A percentile compares a stretch with the other conserved stretches of the same genome.
Conservation (phyloP, 2,888 invertebrate species). For the Aethes cnicana region DNA sequence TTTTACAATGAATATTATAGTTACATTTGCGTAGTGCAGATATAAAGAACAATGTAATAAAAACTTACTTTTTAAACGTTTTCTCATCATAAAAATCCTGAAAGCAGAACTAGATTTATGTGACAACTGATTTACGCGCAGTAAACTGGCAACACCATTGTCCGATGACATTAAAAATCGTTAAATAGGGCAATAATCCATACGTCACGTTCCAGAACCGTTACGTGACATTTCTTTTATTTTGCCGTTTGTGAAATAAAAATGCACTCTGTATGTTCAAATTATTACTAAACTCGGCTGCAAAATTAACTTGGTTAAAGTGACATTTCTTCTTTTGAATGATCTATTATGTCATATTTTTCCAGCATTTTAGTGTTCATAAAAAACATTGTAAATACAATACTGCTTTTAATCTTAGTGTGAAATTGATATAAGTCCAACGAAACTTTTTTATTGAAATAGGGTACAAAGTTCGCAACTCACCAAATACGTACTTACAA, state of each 20-base stretch:
- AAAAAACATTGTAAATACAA: conserved; percentile 50
- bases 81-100: conserved; percentile 57
- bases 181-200: conserved; percentile 72
- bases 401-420: conserved; percentile 20
- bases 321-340: conserved; percentile 42
- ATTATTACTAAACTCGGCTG: neutral
- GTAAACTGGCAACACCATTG: conserved; percentile 70
- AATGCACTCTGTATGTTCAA: neutral
- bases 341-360: conserved; percentile 50
- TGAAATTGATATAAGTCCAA: conserved; percentile 27
- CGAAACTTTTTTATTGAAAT: too few species aligned
- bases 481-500: too few species aligned
- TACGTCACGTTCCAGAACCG: conserved; percentile 66
- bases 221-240: conserved; percentile 43
- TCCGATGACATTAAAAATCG: conserved; percentile 63
- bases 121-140: conserved; percentile 65
- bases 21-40: too few species aligned
- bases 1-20: too few species aligned
- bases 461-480: too few species aligned
- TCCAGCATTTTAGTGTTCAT: conserved; percentile 34
- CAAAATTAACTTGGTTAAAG: conserved; percentile 13
- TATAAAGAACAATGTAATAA: neutral
- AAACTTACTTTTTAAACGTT: conserved; percentile 38
- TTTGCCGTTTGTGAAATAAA: conserved; percentile 12
- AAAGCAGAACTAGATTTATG: conserved; percentile 62